phyloP scores from a whole-genome alignment of 2,797 vertebrate species.

The Champsocephalus gunnari region DNA sequence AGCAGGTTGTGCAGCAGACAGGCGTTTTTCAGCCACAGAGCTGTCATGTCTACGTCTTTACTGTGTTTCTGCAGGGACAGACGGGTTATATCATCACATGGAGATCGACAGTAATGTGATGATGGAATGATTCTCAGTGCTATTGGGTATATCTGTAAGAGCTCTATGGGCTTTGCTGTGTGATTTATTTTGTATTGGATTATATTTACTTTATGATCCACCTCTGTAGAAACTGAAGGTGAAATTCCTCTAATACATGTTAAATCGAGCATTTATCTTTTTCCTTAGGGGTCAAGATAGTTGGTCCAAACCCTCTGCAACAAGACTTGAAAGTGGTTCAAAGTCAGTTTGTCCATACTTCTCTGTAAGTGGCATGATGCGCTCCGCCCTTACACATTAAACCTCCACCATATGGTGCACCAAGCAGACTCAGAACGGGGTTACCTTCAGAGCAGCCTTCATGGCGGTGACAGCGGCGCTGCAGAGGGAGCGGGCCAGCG shows the following conservation, averaged over 20 bases:
- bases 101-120: background rate
- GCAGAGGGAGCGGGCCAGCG: constrained; percentile 73
- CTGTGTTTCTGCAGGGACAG: constrained; percentile 79
- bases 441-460: constrained; percentile 87
- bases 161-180: background rate
- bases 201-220: too few relatives aligned
- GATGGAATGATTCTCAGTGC: background rate
- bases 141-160: background rate
- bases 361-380: constrained; percentile 14
- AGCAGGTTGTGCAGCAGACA: constrained; percentile 83
- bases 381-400: constrained; percentile 31
- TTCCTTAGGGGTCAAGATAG: background rate
- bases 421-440: background rate
- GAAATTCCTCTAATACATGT: too few relatives aligned
- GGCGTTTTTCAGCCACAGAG: constrained; percentile 86
- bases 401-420: constrained; percentile 44
- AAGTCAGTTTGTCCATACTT: constrained; percentile 26
- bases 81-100: background rate
- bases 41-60: constrained; percentile 75
- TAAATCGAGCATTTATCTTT: too few relatives aligned
- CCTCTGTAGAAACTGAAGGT: too few relatives aligned
- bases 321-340: constrained; percentile 32
- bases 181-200: background rate
- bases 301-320: background rate
- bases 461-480: constrained; percentile 70